A percentile compares a stretch with the other conserved stretches of the same genome.
Conservation (phyloP, 2,113 vertebrate genomes). For the Elgaria multicarinata region DNA sequence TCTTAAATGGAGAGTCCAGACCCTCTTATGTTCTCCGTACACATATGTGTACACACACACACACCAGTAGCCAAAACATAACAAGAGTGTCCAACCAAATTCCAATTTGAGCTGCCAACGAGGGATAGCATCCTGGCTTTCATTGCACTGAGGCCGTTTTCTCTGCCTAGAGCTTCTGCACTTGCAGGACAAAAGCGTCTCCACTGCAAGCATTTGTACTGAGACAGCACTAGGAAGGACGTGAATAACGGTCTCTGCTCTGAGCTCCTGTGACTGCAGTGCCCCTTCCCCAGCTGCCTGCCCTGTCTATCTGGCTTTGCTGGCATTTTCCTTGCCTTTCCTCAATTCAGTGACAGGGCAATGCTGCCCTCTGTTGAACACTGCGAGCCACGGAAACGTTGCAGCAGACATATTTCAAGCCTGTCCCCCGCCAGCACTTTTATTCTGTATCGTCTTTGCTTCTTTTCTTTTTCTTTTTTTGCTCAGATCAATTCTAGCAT, state of each 20-base stretch:
- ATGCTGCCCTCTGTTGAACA: slow-evolving; percentile 77
- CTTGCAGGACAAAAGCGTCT: neutral
- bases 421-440: neutral
- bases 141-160: neutral
- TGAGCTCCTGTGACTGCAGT: fast-evolving
- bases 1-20: neutral
- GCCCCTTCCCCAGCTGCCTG: neutral
- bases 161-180: neutral
- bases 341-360: slow-evolving; percentile 24
- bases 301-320: neutral
- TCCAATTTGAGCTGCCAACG: neutral
- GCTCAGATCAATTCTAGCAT: neutral
- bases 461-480: neutral
- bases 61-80: no score
- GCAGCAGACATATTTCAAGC: neutral
- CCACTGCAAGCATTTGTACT: neutral
- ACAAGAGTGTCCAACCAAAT: neutral
- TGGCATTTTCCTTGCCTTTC: neutral
- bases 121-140: neutral
- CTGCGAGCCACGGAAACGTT: neutral
- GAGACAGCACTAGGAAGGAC: neutral
- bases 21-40: no score
- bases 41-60: no score
- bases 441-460: neutral
- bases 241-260: neutral